These are phyloP conservation scores for Morpho achilles DNA, from an alignment of 2,888 invertebrate species.

Conservation along the genomic window DNA sequence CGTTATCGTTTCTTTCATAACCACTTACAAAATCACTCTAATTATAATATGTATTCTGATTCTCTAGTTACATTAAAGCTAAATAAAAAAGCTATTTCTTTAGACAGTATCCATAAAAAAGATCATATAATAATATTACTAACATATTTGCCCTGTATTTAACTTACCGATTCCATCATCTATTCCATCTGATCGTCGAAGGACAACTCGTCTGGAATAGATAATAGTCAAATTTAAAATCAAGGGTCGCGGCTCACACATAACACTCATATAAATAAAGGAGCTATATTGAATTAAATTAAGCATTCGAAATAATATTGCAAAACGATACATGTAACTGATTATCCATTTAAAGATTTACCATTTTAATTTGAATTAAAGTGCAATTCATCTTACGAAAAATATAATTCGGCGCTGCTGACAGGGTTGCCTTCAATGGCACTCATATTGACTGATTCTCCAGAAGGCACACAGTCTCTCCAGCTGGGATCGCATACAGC, in stretches of 20 bases:
- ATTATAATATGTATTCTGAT: no score
- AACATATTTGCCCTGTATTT: background rate
- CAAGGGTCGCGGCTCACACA: no score
- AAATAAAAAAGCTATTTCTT: background rate
- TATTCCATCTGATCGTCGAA: conserved; percentile 57
- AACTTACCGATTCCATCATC: conserved; percentile 63
- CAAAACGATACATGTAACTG: no score
- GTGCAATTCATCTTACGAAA: conserved; percentile 58
- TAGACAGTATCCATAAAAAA: no score
- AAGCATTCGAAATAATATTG: no score
- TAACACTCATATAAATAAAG: no score
- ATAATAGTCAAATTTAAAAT: conserved; percentile 3
- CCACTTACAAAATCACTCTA: no score
- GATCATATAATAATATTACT: no score
- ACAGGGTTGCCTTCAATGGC: conserved; percentile 35
- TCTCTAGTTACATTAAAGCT: background rate
- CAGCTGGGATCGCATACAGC: conserved; percentile 81
- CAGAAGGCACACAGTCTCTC: conserved; percentile 66
- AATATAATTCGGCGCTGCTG: conserved; percentile 81
- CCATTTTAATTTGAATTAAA: background rate
- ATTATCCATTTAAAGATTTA: no score
- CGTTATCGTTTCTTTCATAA: no score
- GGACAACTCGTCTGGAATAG: conserved; percentile 53
- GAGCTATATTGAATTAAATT: no score
- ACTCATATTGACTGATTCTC: conserved; percentile 34